Evolutionary conservation across 2,797 vertebrate species (phyloP).

Genomic region (Erpetoichthys calabaricus): DNA sequence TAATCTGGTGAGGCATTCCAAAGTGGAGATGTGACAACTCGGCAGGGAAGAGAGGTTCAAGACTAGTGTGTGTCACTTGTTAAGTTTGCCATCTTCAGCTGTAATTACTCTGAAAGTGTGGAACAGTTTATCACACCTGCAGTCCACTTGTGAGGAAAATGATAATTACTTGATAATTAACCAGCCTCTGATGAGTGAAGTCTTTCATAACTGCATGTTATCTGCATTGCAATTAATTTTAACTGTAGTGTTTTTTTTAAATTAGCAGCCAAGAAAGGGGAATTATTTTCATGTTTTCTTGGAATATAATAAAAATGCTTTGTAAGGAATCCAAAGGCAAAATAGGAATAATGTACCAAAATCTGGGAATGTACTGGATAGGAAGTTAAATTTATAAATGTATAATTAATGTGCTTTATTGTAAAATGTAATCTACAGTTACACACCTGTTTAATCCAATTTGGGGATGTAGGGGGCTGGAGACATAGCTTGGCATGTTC

Average conservation of each 20-base stretch:
- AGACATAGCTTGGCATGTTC: no score
- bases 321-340: no score
- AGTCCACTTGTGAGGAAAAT: conserved; percentile 35
- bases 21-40: neutral
- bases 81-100: neutral
- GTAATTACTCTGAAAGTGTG: neutral
- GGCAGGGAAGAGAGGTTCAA: neutral
- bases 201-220: conserved; percentile 37
- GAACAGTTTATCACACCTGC: conserved; percentile 37
- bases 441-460: no score
- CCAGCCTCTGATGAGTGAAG: conserved; percentile 48
- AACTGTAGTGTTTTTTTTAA: conserved; percentile 58
- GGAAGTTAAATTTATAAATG: no score
- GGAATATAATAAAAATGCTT: no score
- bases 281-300: conserved; percentile 22
- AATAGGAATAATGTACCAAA: no score
- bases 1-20: no score
- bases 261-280: conserved; percentile 60
- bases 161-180: conserved; percentile 66
- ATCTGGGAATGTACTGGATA: no score
- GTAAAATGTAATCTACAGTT: no score
- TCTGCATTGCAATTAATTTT: conserved; percentile 59
- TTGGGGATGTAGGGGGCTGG: no score
- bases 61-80: neutral
- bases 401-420: no score